Percentiles rank a stretch among this genome's conserved stretches.
Evolutionary conservation across 2,797 vertebrate genomes (phyloP).

Genomic region (Kryptopterus vitreolus): DNA sequence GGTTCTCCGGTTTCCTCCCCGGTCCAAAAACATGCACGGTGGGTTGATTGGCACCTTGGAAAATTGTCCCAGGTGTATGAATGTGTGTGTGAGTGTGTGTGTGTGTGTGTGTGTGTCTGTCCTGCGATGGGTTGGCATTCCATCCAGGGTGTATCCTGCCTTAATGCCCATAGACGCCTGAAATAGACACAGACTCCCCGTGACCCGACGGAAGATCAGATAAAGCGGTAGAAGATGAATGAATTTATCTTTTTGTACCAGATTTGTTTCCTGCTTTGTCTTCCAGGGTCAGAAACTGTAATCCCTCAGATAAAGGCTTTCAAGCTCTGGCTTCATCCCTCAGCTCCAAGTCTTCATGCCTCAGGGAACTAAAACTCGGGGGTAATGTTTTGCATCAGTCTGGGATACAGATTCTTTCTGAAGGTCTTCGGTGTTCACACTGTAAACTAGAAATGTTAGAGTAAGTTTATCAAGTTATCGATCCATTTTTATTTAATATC

Average conservation of each 20-base stretch:
- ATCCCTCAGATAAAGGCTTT: constrained; percentile 24
- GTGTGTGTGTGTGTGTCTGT: too few species aligned
- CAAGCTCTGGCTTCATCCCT: constrained; percentile 33
- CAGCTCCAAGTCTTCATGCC: constrained; percentile 33
- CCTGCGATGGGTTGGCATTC: too few species aligned
- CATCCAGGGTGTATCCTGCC: too few species aligned
- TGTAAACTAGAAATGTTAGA: constrained; percentile 48
- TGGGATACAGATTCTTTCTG: constrained; percentile 25
- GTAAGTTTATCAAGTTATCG: constrained; percentile 20
- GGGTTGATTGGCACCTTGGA: too few species aligned
- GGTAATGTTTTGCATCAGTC: neutral
- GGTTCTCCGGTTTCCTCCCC: too few species aligned
- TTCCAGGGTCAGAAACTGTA: constrained; percentile 41
- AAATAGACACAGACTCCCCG: too few species aligned
- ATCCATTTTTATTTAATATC: neutral
- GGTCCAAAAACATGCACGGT: too few species aligned
- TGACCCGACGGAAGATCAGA: too few species aligned
- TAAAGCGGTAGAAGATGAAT: too few species aligned
- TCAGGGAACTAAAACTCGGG: constrained; percentile 45
- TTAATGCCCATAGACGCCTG: too few species aligned
- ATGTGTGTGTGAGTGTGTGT: too few species aligned
- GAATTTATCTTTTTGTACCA: neutral
- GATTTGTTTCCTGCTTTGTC: constrained; percentile 10
- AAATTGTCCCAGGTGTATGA: too few species aligned
- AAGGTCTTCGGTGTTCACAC: constrained; percentile 36